A percentile compares a stretch with the other conserved stretches of the same genome.
Conservation (phyloP, 2,113 vertebrate genomes). For the Oncorhynchus clarkii region DNA sequence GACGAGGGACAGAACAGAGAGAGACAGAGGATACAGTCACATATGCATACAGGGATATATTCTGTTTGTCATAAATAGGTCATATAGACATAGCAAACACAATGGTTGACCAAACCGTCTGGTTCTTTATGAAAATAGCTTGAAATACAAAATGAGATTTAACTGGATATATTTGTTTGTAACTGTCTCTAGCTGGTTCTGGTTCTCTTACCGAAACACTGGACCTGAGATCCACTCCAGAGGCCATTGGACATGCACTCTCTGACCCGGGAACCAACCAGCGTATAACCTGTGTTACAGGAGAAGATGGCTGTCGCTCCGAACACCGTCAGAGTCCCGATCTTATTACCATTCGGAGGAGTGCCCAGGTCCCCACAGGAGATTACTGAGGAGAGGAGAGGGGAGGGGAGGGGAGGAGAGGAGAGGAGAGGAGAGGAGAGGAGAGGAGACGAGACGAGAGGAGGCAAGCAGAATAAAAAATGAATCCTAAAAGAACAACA, state of each 20-base stretch:
- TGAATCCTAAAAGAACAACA: neutral
- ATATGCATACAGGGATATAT: neutral
- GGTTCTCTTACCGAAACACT: conserved; percentile 83
- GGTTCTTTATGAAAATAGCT: too few species aligned
- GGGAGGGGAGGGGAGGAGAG: too few species aligned
- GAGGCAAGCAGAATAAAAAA: too few species aligned
- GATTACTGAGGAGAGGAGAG: conserved; percentile 77
- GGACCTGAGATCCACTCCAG: conserved; percentile 92
- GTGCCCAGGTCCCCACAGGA: conserved; percentile 91
- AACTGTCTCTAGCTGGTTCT: neutral
- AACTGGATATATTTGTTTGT: neutral
- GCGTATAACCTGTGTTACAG: conserved; percentile 94
- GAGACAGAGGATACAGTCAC: conserved; percentile 3
- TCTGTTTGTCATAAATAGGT: too few species aligned
- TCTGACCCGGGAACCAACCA: conserved; percentile 91
- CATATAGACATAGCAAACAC: neutral
- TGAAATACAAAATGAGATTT: too few species aligned
- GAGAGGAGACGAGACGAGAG: too few species aligned
- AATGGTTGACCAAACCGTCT: too few species aligned
- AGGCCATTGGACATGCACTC: conserved; percentile 98
- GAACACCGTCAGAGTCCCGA: conserved; percentile 86
- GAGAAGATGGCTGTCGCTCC: conserved; percentile 97
- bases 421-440: too few species aligned
- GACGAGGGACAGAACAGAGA: neutral
- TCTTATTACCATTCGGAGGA: conserved; percentile 93